Conservation (phyloP, 2,113 vertebrate genomes). For the Pituophis catenifer region DNA sequence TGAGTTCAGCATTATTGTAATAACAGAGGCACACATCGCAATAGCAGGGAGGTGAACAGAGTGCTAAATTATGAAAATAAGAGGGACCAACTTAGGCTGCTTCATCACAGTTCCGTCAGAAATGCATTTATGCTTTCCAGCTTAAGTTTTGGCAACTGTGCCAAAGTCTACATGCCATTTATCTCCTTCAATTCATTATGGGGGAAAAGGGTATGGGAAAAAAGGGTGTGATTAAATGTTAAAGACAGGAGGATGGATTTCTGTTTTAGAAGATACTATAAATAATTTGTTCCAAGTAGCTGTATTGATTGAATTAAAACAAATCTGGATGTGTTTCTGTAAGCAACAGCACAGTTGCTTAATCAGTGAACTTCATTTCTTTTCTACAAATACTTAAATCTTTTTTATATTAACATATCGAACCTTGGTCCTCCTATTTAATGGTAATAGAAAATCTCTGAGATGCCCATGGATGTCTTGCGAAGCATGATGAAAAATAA, state of each 20-base stretch:
- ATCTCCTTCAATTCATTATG: background rate
- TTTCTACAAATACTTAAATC: background rate
- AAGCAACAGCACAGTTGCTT: background rate
- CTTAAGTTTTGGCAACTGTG: background rate
- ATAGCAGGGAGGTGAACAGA: background rate
- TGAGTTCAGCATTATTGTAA: background rate
- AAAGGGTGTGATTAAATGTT: slow-evolving; percentile 12
- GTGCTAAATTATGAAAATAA: background rate
- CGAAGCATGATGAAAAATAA: background rate
- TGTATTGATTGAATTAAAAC: slow-evolving; percentile 2
- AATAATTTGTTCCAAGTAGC: slow-evolving; percentile 6
- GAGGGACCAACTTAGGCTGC: background rate
- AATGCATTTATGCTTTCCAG: background rate
- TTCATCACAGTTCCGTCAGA: background rate
- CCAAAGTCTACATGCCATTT: background rate
- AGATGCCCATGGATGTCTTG: background rate
- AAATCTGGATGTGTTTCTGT: background rate
- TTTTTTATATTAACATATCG: background rate
- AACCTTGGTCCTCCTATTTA: background rate
- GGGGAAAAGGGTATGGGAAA: background rate
- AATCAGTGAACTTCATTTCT: background rate
- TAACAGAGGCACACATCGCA: background rate
- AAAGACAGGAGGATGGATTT: background rate
- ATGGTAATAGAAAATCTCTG: background rate
- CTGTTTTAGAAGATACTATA: background rate